Percentiles rank a stretch among this genome's conserved stretches.
Conservation (phyloP, 2,113 vertebrate genomes). For the Uropsilus gracilis region DNA sequence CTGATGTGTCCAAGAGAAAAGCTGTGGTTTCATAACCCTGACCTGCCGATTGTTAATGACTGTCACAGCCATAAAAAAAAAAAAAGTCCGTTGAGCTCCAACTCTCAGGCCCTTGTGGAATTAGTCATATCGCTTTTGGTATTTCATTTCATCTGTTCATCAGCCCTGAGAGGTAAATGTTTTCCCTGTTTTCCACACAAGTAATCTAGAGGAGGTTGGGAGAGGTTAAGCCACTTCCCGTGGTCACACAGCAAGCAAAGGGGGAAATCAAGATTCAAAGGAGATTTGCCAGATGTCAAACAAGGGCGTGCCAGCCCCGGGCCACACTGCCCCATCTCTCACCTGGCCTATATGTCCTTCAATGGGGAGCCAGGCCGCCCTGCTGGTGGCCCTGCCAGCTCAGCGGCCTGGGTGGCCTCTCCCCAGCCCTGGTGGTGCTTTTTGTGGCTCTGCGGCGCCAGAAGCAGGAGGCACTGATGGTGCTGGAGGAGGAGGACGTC, state of each 20-base stretch:
- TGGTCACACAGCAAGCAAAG: neutral
- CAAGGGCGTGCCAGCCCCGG: neutral
- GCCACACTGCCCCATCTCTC: neutral
- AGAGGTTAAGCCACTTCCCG: neutral
- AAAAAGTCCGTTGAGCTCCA: neutral
- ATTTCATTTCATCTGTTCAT: neutral
- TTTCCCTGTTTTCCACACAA: neutral
- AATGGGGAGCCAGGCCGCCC: neutral
- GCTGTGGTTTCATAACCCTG: neutral
- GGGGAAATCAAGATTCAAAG: neutral
- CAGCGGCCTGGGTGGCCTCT: constrained; percentile 69
- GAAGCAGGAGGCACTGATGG: constrained; percentile 91
- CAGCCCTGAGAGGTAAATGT: neutral
- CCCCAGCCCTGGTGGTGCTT: constrained; percentile 83
- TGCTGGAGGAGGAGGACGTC: constrained; percentile 93
- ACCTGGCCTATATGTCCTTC: neutral
- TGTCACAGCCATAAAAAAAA: neutral
- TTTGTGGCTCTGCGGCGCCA: constrained; percentile 91
- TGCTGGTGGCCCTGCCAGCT: neutral
- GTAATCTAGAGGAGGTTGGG: neutral
- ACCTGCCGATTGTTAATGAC: neutral
- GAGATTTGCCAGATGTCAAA: neutral
- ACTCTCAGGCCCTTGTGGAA: neutral
- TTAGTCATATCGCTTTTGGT: neutral
- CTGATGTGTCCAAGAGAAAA: neutral